These are phyloP conservation scores for Aurelia aurita DNA, from an alignment of 30 jellyfish, hydroid and myxozoan species.

Conservation along the genomic window DNA sequence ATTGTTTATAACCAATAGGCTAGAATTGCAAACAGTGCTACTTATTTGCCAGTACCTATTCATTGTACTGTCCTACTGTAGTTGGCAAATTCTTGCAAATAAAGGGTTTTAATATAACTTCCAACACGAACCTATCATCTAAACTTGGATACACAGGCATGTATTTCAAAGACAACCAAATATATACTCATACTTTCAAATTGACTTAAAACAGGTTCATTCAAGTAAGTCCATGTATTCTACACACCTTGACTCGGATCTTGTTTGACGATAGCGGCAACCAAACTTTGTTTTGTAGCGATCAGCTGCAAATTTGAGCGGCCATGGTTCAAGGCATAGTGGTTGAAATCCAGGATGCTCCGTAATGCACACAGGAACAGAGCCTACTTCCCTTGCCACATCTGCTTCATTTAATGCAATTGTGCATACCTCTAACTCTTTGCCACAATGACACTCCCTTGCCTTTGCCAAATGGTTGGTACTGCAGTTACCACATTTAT, in stretches of 20 bases:
- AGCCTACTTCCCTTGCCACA: neutral
- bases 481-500: constrained; percentile 6
- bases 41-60: no score
- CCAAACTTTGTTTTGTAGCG: neutral
- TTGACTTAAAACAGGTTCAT: no score
- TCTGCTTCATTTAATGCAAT: neutral
- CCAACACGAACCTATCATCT: no score
- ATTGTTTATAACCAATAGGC: no score
- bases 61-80: no score
- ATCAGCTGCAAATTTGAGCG: constrained; percentile 14
- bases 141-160: no score
- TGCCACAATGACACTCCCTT: neutral
- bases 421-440: constrained; percentile 7
- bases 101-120: no score
- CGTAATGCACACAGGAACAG: constrained; percentile 7
- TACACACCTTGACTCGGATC: neutral
- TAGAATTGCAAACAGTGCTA: no score
- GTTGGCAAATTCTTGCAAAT: no score
- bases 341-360: constrained; percentile 30
- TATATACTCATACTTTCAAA: no score
- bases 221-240: no score
- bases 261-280: neutral
- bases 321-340: constrained; percentile 21
- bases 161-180: no score
- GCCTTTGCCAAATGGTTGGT: neutral